phyloP scores from a whole-genome alignment of 53 echinoderm and acorn worm species.

The Henricia sp. region DNA sequence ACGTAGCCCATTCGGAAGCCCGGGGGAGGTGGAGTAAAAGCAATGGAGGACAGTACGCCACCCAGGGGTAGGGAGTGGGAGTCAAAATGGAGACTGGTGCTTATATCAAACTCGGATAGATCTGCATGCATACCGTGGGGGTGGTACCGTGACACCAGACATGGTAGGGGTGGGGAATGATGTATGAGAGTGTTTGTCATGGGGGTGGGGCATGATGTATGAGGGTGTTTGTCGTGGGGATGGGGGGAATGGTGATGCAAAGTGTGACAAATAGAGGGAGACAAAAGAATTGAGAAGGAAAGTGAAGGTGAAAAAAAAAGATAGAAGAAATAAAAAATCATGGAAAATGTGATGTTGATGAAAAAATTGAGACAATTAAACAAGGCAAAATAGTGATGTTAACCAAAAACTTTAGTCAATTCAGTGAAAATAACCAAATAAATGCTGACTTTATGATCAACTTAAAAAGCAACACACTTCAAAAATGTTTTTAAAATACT shows the following conservation, averaged over 20 bases:
- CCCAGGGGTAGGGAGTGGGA: constrained; percentile 74
- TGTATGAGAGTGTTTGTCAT: background rate
- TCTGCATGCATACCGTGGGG: constrained; percentile 38
- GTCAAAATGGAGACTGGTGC: constrained; percentile 81
- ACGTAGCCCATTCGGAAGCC: constrained; percentile 72
- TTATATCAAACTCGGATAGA: constrained; percentile 58
- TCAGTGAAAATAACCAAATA: no score
- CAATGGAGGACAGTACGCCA: constrained; percentile 23
- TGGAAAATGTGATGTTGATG: no score
- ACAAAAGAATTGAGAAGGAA: background rate
- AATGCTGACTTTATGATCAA: no score
- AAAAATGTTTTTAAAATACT: no score
- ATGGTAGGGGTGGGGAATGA: background rate
- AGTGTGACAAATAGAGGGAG: background rate
- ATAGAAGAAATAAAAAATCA: no score
- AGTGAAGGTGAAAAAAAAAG: background rate
- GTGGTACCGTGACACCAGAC: background rate
- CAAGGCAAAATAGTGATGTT: no score
- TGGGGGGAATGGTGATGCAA: background rate
- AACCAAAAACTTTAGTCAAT: no score
- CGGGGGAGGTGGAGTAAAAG: constrained; percentile 76
- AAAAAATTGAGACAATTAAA: no score
- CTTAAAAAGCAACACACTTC: no score
- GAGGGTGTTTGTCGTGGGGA: background rate
- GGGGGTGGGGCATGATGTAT: background rate